These are phyloP conservation scores for Empis stercorea DNA, from an alignment of 2,888 invertebrate genomes.

Conservation along the genomic window DNA sequence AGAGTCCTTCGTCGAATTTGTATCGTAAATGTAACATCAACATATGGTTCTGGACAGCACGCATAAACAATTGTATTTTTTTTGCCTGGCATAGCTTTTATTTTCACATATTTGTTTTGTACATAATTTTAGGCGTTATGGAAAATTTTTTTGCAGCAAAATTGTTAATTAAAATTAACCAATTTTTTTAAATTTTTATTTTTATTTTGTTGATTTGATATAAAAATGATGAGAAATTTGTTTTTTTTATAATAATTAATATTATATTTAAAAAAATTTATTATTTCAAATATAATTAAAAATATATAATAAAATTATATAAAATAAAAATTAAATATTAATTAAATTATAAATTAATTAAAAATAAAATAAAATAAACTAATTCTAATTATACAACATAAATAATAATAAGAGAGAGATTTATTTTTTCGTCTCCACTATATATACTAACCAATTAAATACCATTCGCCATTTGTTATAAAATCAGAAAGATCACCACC, in stretches of 20 bases:
- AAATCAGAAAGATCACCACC: constrained; percentile 95
- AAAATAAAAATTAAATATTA: too few species aligned
- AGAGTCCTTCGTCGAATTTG: constrained; percentile 90
- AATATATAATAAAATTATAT: too few species aligned
- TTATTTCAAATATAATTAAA: too few species aligned
- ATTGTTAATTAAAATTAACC: too few species aligned
- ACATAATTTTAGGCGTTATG: constrained; percentile 7
- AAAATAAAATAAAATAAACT: constrained; percentile 8
- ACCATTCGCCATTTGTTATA: constrained; percentile 99
- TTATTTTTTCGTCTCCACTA: background rate
- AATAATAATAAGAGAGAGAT: constrained; percentile 10
- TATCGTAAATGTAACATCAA: constrained; percentile 87
- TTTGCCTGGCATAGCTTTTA: constrained; percentile 76
- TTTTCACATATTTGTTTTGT: constrained; percentile 5
- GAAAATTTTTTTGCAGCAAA: constrained; percentile 6
- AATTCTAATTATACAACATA: constrained; percentile 4
- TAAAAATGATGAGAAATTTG: too few species aligned
- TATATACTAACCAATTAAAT: constrained; percentile 77
- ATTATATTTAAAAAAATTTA: too few species aligned
- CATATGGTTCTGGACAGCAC: constrained; percentile 88
- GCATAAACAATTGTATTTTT: constrained; percentile 83
- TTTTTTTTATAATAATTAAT: too few species aligned
- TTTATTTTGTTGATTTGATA: background rate
- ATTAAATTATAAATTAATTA: background rate
- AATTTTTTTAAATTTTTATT: background rate